Percentiles rank a stretch among this genome's conserved stretches.
phyloP scores from a whole-genome alignment of 2,888 invertebrate genomes.

The Xanthia icteritia region DNA sequence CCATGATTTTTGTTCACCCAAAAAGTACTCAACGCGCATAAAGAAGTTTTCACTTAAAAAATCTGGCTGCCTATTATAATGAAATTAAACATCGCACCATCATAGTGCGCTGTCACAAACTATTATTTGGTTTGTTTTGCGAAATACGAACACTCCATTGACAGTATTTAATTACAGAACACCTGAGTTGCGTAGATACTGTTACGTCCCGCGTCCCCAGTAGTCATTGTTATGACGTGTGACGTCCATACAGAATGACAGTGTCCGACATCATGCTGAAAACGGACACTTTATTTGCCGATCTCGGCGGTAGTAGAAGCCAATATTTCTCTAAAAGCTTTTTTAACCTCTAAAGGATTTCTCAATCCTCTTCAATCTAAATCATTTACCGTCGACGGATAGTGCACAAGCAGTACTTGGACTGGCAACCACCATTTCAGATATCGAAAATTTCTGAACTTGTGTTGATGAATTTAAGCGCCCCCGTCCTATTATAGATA shows the following conservation, averaged over 20 bases:
- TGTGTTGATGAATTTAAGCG: not conserved
- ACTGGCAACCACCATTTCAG: not conserved
- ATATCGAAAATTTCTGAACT: conserved; percentile 1
- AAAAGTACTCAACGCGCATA: too few relatives aligned
- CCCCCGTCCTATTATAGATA: not conserved
- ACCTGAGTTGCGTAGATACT: not conserved
- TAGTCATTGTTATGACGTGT: not conserved
- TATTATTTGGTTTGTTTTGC: conserved; percentile 10
- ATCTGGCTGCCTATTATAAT: not conserved
- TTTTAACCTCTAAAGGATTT: conserved; percentile 18
- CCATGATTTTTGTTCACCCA: too few relatives aligned
- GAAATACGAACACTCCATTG: not conserved
- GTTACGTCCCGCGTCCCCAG: too few relatives aligned
- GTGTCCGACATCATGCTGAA: not conserved
- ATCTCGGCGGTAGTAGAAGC: not conserved
- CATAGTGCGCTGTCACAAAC: not conserved
- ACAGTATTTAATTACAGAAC: not conserved
- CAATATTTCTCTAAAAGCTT: conserved; percentile 15
- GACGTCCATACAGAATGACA: not conserved
- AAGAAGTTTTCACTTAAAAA: too few relatives aligned
- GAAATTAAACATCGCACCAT: not conserved
- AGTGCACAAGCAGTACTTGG: not conserved
- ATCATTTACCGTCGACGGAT: conserved; percentile 15
- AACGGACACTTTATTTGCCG: not conserved
- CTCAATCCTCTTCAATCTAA: conserved; percentile 12